Conservation (phyloP, 2,797 vertebrate species). For the Esox masquinongy region DNA sequence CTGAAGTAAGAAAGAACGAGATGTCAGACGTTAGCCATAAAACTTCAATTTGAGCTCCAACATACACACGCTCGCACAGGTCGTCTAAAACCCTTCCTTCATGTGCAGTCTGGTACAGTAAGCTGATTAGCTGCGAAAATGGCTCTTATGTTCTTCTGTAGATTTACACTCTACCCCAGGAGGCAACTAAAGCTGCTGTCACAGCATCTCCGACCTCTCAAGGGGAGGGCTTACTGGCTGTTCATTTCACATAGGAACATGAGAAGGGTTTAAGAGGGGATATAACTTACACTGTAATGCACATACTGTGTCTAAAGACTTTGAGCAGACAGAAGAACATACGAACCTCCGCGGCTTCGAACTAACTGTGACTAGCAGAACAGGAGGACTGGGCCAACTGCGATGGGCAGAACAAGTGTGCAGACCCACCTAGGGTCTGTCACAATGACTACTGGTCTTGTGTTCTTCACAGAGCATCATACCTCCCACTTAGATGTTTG, state of each 20-base stretch:
- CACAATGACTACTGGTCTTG: too few relatives aligned
- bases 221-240: not conserved
- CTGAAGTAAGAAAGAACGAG: slow-evolving; percentile 35
- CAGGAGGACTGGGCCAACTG: too few relatives aligned
- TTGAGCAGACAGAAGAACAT: too few relatives aligned
- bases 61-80: not conserved
- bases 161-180: not conserved
- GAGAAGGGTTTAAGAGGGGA: not conserved
- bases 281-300: too few relatives aligned
- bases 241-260: not conserved
- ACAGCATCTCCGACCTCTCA: slow-evolving; percentile 40
- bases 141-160: not conserved
- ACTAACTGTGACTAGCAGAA: too few relatives aligned
- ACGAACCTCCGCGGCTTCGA: too few relatives aligned
- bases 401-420: too few relatives aligned
- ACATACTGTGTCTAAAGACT: too few relatives aligned
- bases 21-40: slow-evolving; percentile 44
- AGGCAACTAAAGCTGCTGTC: slow-evolving; percentile 30
- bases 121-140: slow-evolving; percentile 46
- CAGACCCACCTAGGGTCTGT: too few relatives aligned
- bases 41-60: slow-evolving; percentile 16
- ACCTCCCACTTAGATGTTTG: not conserved
- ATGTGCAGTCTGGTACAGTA: slow-evolving; percentile 20
- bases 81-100: too few relatives aligned
- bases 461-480: not conserved